A percentile compares a stretch with the other conserved stretches of the same genome.
These are phyloP conservation scores for Agraylea sexmaculata DNA, from an alignment of 1,140 invertebrate species.

Conservation along the genomic window DNA sequence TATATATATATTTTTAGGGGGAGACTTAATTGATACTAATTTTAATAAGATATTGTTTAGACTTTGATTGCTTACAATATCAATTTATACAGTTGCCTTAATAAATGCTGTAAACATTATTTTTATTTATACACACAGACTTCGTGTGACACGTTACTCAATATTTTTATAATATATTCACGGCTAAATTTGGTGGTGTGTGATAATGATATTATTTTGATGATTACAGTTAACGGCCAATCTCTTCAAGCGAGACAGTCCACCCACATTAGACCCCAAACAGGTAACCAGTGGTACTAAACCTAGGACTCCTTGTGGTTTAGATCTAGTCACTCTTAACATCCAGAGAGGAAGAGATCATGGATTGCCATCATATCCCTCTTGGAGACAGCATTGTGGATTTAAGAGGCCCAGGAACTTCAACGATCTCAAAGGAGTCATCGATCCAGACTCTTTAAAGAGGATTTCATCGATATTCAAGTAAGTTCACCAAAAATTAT, in stretches of 20 bases:
- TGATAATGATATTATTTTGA: no score
- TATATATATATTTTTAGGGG: no score
- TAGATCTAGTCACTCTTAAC: conserved; percentile 78
- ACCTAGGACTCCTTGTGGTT: conserved; percentile 43
- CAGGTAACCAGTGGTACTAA: conserved; percentile 9
- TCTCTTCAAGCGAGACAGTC: conserved; percentile 52
- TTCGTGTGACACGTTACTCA: no score
- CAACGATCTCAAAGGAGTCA: conserved; percentile 53
- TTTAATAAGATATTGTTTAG: no score
- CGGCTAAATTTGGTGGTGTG: no score
- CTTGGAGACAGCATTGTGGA: conserved; percentile 64
- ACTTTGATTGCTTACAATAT: no score
- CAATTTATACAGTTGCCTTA: no score
- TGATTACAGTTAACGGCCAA: conserved; percentile 56
- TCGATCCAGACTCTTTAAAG: conserved; percentile 49
- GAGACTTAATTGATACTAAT: no score
- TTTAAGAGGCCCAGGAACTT: conserved; percentile 56
- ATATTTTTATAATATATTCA: no score
- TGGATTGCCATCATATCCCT: conserved; percentile 68
- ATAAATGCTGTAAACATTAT: no score
- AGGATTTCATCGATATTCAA: conserved; percentile 53
- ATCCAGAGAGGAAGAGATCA: conserved; percentile 83
- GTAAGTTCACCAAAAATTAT: no score
- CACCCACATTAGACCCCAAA: conserved; percentile 14
- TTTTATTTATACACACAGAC: no score